phyloP scores from a whole-genome alignment of 1,140 invertebrate species.

The Zaprionus capensis region DNA sequence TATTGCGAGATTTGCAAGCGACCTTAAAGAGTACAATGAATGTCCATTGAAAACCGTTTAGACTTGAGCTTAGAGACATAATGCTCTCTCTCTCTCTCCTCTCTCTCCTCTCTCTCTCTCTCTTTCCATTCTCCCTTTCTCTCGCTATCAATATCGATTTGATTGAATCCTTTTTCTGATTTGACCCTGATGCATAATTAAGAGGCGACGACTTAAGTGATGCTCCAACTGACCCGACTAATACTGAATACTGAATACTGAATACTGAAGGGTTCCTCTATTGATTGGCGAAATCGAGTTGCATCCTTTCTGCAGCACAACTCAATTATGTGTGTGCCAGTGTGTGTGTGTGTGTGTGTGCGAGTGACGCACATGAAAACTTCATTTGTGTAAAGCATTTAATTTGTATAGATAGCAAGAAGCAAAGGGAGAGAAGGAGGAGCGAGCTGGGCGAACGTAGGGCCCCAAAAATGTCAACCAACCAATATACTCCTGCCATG shows the following conservation, averaged over 20 bases:
- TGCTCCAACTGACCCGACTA: neutral
- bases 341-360: neutral
- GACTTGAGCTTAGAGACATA: neutral
- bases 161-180: neutral
- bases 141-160: neutral
- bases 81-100: neutral
- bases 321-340: conserved; percentile 21
- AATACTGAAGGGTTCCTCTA: neutral
- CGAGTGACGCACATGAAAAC: conserved; percentile 34
- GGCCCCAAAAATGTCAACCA: conserved; percentile 59
- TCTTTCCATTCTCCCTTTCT: too few relatives aligned
- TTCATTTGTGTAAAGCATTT: conserved; percentile 64
- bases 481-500: neutral
- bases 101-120: too few relatives aligned
- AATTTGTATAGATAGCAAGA: conserved; percentile 43
- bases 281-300: conserved; percentile 30
- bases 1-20: neutral
- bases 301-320: conserved; percentile 33
- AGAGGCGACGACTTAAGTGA: neutral
- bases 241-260: neutral
- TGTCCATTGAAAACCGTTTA: neutral
- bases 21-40: neutral
- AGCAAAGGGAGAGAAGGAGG: neutral
- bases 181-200: neutral
- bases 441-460: neutral